Base-by-base conservation (phyloP, 2,888 invertebrate genomes). In the Melanargia galathea region DNA sequence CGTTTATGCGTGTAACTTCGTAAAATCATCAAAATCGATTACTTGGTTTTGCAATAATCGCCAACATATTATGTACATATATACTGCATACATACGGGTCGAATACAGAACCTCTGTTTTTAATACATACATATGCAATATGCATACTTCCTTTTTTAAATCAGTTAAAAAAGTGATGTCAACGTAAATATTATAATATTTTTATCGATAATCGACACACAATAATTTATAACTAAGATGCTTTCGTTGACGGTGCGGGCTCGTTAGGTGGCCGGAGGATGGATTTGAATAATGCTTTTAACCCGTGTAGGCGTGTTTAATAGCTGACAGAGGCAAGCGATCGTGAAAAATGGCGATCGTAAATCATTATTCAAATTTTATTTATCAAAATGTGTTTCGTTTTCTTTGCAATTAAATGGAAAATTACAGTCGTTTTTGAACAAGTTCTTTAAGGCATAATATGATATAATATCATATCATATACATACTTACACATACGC, bases 251-350 rank as follows among this genome's bases (percentile, higher is more conserved):
- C 18, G 51, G 30, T n/a, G n/a, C 8, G n/a, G 18, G 20, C 35
- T 35, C 52, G 52, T 38, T 54, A 54, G 13, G 20, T 18, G 20
- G 5, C n/a, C 26, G 52, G 18, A 35, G 18, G 52, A 30, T 30
- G 52, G 38, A 35, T 54, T 38, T 54, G 35, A 54, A 38, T 54
- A 54, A 38, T 35, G 52, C 33, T 10, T n/a, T 8, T 22, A 20
- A 54, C 35, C 52, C 33, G 35, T 54, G 52, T 54, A 54, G 33
- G 52, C 38, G n/a, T 20, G 18, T 13, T 54, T 54, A 54, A 54
- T 54, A 38, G 35, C 52, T 54, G 52, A 35, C 52, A 22, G 20
- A 22, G 20, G 20, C 38, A 54, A 20, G 5, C 22, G n/a, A 8
- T 20, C 52, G 26, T 35, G 22, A 35, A 54, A 35, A 54, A 54